phyloP scores from a whole-genome alignment of 2,888 invertebrate species.

The Ametastegia equiseti region DNA sequence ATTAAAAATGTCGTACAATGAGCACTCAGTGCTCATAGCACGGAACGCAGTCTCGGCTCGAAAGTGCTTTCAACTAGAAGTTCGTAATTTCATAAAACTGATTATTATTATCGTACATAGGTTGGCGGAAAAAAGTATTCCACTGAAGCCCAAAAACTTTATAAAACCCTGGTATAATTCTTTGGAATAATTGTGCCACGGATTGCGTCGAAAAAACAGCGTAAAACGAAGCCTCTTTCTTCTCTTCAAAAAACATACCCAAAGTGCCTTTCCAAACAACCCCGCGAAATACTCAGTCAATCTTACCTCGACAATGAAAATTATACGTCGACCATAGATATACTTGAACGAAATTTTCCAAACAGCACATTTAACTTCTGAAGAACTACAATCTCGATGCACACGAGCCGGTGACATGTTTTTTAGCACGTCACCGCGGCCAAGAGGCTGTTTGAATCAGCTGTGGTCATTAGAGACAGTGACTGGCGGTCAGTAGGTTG shows the following conservation, averaged over 20 bases:
- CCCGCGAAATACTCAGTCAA: conserved; percentile 13
- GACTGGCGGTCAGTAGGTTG: conserved; percentile 60
- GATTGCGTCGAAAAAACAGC: neutral
- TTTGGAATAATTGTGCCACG: conserved; percentile 30
- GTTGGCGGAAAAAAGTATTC: conserved; percentile 37
- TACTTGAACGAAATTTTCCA: neutral
- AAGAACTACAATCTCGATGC: neutral
- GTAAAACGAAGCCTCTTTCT: neutral
- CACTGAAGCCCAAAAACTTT: conserved; percentile 18
- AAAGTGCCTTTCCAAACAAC: neutral
- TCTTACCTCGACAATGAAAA: conserved; percentile 12
- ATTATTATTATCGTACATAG: conserved; percentile 55
- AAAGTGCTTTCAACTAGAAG: conserved; percentile 62
- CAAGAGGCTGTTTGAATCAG: conserved; percentile 19
- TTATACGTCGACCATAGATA: neutral
- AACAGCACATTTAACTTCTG: neutral
- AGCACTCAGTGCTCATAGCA: conserved; percentile 56
- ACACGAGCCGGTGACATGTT: neutral
- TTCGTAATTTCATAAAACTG: conserved; percentile 65
- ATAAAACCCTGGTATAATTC: conserved; percentile 28
- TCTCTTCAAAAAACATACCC: neutral
- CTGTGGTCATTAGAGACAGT: conserved; percentile 66
- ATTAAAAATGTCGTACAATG: conserved; percentile 67
- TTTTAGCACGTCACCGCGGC: conserved; percentile 32
- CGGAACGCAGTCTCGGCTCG: conserved; percentile 48